These are phyloP conservation scores for Palaemon carinicauda DNA, from an alignment of 1,140 invertebrate genomes.

Conservation along the genomic window DNA sequence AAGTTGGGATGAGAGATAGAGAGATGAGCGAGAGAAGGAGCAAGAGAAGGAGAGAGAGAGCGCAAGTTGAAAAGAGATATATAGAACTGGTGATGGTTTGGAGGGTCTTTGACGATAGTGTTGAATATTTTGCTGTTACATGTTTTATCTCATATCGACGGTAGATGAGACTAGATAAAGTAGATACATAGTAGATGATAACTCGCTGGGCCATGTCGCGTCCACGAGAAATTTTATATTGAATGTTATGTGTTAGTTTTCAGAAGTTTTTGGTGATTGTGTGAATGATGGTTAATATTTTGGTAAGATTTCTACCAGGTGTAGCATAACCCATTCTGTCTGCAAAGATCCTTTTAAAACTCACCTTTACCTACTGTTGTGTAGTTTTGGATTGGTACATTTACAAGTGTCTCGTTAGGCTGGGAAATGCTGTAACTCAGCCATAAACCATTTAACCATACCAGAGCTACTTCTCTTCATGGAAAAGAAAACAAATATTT, in stretches of 20 bases:
- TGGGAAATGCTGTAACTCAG: not conserved
- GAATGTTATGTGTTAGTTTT: constrained; percentile 56
- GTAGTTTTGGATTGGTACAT: constrained; percentile 24
- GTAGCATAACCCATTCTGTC: constrained; percentile 52
- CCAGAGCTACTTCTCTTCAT: no score
- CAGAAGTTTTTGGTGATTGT: constrained; percentile 49
- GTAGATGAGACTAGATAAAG: constrained; percentile 50
- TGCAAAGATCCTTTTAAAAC: constrained; percentile 48
- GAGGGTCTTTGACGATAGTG: constrained; percentile 53
- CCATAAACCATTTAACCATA: not conserved
- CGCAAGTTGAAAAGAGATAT: not conserved
- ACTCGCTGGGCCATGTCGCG: constrained; percentile 24
- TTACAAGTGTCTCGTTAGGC: not conserved
- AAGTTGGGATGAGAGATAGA: not conserved
- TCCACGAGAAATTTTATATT: constrained; percentile 46
- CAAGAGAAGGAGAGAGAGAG: constrained; percentile 24
- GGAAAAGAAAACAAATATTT: no score
- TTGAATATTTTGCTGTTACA: constrained; percentile 53
- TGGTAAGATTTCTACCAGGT: constrained; percentile 53
- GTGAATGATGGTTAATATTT: constrained; percentile 52
- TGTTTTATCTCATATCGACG: constrained; percentile 56
- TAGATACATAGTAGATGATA: constrained; percentile 51
- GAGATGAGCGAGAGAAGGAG: constrained; percentile 27
- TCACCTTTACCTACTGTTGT: constrained; percentile 28
- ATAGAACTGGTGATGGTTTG: constrained; percentile 47